Conservation (phyloP, 2,113 vertebrate genomes). For the Monarcha castaneiventris region DNA sequence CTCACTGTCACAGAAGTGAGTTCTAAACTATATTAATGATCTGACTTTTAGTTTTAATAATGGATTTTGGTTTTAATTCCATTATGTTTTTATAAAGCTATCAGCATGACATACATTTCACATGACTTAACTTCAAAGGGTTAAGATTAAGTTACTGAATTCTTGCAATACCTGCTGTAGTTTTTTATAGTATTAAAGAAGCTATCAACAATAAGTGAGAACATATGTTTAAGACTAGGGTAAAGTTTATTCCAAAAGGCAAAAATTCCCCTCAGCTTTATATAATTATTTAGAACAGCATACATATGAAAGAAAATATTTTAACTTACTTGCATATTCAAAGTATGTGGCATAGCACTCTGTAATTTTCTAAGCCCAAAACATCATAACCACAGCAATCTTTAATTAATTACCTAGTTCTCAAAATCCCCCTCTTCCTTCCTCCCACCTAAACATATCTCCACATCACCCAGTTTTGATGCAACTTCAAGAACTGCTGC, state of each 20-base stretch:
- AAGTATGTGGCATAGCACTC: not conserved
- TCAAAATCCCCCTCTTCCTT: conserved; percentile 16
- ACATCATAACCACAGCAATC: not conserved
- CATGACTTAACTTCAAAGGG: conserved; percentile 36
- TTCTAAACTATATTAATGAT: not conserved
- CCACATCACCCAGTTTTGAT: not conserved
- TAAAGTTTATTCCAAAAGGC: conserved; percentile 36
- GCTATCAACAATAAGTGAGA: conserved; percentile 49
- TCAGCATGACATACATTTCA: conserved; percentile 12
- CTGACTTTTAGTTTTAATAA: not conserved
- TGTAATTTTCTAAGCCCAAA: conserved; percentile 15
- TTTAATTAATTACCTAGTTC: not conserved
- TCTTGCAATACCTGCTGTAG: conserved; percentile 41
- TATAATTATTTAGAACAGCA: conserved; percentile 8
- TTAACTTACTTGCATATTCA: conserved; percentile 4
- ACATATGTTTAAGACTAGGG: conserved; percentile 37
- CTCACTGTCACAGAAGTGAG: not conserved
- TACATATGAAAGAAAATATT: not conserved
- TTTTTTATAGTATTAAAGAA: conserved; percentile 38
- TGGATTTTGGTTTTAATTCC: not conserved
- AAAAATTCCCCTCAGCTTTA: conserved; percentile 44
- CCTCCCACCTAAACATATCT: not conserved
- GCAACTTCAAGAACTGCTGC: not conserved
- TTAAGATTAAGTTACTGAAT: conserved; percentile 57
- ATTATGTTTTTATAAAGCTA: conserved; percentile 17